These are phyloP conservation scores for Deilephila porcellus DNA, from an alignment of 2,888 invertebrate genomes.

Conservation along the genomic window DNA sequence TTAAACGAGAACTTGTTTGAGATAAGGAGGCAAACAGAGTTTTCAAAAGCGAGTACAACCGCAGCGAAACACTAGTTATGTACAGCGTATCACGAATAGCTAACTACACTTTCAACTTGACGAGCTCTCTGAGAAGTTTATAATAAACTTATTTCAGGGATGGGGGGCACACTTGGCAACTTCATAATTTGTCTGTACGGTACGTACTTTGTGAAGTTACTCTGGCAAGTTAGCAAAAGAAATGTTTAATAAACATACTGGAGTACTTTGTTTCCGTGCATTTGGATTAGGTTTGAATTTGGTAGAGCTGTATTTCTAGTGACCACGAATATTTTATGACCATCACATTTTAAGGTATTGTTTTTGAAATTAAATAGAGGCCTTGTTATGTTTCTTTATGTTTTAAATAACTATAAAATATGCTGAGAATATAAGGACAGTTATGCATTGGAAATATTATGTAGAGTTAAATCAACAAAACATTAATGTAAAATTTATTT, in stretches of 20 bases:
- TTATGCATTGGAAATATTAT: no score
- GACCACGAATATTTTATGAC: no score
- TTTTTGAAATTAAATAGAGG: no score
- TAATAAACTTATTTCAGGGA: slow-evolving; percentile 17
- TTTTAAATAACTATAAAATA: no score
- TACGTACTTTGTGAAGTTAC: slow-evolving; percentile 19
- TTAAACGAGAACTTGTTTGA: neutral
- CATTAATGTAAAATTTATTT: no score
- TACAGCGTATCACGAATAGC: slow-evolving; percentile 8
- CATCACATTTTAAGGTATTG: no score
- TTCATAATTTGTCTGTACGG: slow-evolving; percentile 18
- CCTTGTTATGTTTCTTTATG: no score
- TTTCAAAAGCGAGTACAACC: slow-evolving; percentile 3
- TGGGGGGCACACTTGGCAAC: slow-evolving; percentile 11
- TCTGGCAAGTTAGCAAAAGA: neutral
- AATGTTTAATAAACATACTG: slow-evolving; percentile 6
- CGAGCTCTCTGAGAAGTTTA: neutral
- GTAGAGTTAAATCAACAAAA: no score
- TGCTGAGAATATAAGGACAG: no score
- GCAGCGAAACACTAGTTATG: neutral
- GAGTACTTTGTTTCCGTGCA: neutral
- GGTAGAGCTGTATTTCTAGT: neutral
- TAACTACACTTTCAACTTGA: slow-evolving; percentile 21
- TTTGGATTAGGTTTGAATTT: neutral
- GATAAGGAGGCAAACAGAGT: neutral